A percentile compares a stretch with the other conserved stretches of the same genome.
Conservation (phyloP, 2,888 invertebrate genomes). For the Sialis lutaria region DNA sequence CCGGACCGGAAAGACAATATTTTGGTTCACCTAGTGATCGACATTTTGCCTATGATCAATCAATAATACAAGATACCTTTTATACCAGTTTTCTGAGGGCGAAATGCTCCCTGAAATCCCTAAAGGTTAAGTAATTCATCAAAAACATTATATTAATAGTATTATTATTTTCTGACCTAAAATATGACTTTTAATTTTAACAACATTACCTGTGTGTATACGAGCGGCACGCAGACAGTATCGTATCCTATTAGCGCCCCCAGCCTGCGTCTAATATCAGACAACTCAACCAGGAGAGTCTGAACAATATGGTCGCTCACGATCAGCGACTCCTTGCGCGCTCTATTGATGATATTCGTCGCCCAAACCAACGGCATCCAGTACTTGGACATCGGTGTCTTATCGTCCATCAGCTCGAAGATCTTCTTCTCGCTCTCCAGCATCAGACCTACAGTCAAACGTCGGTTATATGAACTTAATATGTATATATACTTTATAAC, state of each 20-base stretch:
- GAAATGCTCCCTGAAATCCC: too few species aligned
- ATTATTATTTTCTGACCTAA: background rate
- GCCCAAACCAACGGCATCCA: conserved; percentile 93
- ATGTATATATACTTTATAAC: background rate
- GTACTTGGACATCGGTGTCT: conserved; percentile 80
- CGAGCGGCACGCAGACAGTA: conserved; percentile 80
- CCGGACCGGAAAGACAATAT: too few species aligned
- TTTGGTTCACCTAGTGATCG: too few species aligned
- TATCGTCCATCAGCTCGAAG: conserved; percentile 76
- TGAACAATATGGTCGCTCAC: conserved; percentile 84
- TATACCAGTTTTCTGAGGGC: too few species aligned
- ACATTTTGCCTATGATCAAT: too few species aligned
- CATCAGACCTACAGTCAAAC: conserved; percentile 53
- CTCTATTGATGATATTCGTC: conserved; percentile 77
- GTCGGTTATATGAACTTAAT: background rate
- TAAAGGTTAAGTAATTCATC: too few species aligned
- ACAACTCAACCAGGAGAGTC: conserved; percentile 74
- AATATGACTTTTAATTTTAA: too few species aligned
- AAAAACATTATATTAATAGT: too few species aligned
- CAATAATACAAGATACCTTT: too few species aligned
- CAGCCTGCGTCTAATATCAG: conserved; percentile 68
- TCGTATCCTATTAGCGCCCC: conserved; percentile 80
- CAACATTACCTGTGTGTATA: conserved; percentile 65
- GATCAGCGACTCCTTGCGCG: conserved; percentile 68
- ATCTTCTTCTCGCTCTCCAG: conserved; percentile 82